A percentile compares a stretch with the other conserved stretches of the same genome.
Conservation (phyloP, 2,888 invertebrate species). For the Elgonia sp. region DNA sequence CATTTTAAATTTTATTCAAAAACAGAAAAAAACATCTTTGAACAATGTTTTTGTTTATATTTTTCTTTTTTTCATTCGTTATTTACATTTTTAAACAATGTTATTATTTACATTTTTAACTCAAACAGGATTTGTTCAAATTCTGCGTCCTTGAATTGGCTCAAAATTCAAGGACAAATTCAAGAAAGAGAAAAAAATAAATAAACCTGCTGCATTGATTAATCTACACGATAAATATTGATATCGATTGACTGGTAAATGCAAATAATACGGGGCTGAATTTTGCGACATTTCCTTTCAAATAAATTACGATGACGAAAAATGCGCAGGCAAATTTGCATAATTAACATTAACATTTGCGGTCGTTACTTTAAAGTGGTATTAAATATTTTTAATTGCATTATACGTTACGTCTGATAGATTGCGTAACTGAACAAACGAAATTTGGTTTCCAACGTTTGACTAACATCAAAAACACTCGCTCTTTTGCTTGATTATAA, state of each 20-base stretch:
- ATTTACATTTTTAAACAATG: no score
- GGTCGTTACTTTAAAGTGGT: not conserved
- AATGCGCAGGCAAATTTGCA: not conserved
- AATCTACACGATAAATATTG: not conserved
- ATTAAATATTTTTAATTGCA: not conserved
- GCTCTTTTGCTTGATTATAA: not conserved
- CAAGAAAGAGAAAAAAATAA: no score
- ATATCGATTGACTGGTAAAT: not conserved
- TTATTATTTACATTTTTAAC: no score
- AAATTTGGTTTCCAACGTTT: not conserved
- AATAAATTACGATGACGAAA: not conserved
- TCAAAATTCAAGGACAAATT: no score
- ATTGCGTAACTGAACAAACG: not conserved
- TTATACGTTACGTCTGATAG: no score
- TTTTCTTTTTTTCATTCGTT: no score
- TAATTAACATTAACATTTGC: not conserved
- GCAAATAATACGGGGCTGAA: not conserved
- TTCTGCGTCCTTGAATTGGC: no score
- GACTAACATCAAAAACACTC: not conserved
- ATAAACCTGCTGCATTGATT: no score
- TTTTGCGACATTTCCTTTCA: constrained; percentile 8
- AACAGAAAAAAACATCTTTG: no score
- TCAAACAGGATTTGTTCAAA: no score
- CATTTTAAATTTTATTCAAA: no score
- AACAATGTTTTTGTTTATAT: no score